These are phyloP conservation scores for Gulo gulo DNA, from an alignment of 2,113 vertebrate genomes.

Conservation along the genomic window DNA sequence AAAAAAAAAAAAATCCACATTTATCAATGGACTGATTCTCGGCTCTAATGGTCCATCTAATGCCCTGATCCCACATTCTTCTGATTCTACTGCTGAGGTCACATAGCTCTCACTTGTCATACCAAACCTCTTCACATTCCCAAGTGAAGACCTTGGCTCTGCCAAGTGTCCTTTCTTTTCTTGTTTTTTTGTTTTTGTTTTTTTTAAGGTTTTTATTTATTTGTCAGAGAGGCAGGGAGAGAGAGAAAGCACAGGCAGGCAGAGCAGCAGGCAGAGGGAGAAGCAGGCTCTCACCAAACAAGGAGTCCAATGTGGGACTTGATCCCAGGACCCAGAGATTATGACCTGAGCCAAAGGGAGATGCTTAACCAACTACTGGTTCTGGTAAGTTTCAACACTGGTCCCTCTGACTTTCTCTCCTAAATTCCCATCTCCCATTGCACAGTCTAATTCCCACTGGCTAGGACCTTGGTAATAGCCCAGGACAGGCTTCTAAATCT, in stretches of 20 bases:
- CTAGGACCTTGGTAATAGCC: background rate
- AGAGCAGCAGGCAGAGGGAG: background rate
- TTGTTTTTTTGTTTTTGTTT: too few relatives aligned
- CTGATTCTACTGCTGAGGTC: background rate
- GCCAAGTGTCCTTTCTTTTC: background rate
- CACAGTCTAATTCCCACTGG: background rate
- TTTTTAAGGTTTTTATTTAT: background rate
- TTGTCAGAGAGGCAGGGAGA: background rate
- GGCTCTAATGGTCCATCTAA: background rate
- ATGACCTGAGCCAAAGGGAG: background rate
- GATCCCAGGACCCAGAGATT: background rate
- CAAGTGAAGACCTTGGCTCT: background rate
- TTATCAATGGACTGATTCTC: background rate
- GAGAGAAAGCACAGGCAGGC: background rate
- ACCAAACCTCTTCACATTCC: background rate
- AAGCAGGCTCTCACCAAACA: background rate
- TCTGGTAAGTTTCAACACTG: background rate
- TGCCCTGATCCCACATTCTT: background rate
- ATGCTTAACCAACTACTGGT: background rate
- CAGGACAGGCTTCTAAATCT: background rate
- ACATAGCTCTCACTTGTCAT: background rate
- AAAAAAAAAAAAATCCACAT: background rate
- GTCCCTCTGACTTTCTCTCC: background rate
- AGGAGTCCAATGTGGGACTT: background rate
- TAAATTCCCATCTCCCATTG: background rate